Evolutionary conservation across 1,140 invertebrate species (phyloP), one percentile per base, ranked within the genome.

Genomic region (Linepithema humile): DNA sequence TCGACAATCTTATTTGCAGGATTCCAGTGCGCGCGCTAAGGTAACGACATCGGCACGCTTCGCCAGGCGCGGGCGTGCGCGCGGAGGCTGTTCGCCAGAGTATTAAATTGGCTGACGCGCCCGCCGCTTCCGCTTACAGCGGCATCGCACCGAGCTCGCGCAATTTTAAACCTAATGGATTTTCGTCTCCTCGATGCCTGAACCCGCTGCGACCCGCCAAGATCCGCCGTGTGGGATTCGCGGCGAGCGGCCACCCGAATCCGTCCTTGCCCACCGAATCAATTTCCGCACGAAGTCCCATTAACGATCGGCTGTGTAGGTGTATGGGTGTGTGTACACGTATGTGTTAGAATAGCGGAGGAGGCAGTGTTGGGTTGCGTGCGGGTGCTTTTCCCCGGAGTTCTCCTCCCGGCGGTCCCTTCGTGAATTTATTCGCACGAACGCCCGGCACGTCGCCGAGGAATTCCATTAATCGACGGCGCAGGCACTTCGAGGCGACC

Each of bases 241-340:
- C 53, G 50, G 20, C 23, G 45, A 50, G 67, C 48, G 67, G 26
- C 73, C 38, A 43, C 38, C 77, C 62, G 75, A 32, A 80, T 83
- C 72, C 78, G 23, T 77, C 35, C 83, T 77, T 75, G 38, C 32
- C 48, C 55, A 67, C 72, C 82, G 85, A 91, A 91, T 91, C 89
- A 91, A 91, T 91, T 91, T 90, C 88, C 90, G 86, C 85, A 40
- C 82, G 50, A 65, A 83, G 88, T 78, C 86, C 90, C 88, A 91
- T 91, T 91, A 91, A 90, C 89, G 82, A 88, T 85, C 83, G 70
- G 59, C 50, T 60, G 57, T 80, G 40, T 35, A 12, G 20, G n/a
- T 70, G 12, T 23, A 10, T 38, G 32, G 53, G 12, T 23, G 48
- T 38, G 12, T 70, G 67, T 20, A 43, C 9, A 32, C 10, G 45